phyloP scores from a whole-genome alignment of 2,797 vertebrate species.

The Melanotaenia maccullochi region DNA sequence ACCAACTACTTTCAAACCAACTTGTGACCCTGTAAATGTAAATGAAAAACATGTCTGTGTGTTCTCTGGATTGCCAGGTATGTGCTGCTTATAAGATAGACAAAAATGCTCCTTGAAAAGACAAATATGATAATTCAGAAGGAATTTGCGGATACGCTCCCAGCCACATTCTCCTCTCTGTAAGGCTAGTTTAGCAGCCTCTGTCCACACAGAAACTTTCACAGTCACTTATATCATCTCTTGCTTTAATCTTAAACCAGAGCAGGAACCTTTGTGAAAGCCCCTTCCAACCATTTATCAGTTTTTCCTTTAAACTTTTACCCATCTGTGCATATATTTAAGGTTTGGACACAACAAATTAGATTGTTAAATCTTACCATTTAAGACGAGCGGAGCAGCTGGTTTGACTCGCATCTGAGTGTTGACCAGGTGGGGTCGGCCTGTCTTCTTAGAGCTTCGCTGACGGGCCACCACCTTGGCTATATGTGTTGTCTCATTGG shows the following conservation, averaged over 20 bases:
- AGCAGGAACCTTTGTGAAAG: neutral
- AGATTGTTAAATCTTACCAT: constrained; percentile 78
- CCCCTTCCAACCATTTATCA: neutral
- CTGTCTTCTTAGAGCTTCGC: constrained; percentile 89
- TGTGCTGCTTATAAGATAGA: too few species aligned
- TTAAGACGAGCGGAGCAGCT: constrained; percentile 82
- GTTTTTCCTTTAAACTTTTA: neutral
- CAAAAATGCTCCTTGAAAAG: too few species aligned
- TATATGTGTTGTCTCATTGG: constrained; percentile 83
- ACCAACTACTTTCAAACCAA: neutral
- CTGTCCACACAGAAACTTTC: too few species aligned
- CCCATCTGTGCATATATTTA: neutral
- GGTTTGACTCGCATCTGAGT: constrained; percentile 95
- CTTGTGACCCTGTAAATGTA: neutral
- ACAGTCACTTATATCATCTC: too few species aligned
- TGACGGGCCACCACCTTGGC: constrained; percentile 92
- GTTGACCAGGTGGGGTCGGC: constrained; percentile 89
- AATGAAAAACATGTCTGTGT: neutral
- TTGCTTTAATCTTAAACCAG: neutral
- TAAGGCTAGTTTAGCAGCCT: too few species aligned
- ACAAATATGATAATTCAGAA: too few species aligned
- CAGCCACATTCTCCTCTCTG: too few species aligned
- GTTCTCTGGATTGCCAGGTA: neutral
- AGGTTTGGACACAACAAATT: rapidly evolving
- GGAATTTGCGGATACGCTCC: too few species aligned